These are phyloP conservation scores for Hydraecia micacea DNA, from an alignment of 2,888 invertebrate genomes.

Conservation along the genomic window DNA sequence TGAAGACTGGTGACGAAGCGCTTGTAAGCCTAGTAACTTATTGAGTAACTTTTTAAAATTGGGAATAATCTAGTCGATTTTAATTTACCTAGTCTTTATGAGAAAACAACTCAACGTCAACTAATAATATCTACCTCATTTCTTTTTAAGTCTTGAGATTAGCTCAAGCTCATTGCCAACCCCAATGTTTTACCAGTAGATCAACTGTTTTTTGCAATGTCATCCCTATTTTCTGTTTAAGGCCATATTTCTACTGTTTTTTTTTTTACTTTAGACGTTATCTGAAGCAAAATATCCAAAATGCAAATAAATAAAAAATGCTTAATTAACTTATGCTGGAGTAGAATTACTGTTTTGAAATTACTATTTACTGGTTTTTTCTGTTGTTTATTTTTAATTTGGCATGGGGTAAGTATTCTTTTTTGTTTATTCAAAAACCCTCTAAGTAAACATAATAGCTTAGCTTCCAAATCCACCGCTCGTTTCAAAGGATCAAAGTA, in stretches of 20 bases:
- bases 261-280: background rate
- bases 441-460: no score
- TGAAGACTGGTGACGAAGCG: slow-evolving; percentile 8
- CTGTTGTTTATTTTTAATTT: background rate
- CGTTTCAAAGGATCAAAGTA: slow-evolving; percentile 21
- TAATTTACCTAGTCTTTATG: background rate
- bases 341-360: background rate
- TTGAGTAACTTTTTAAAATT: background rate
- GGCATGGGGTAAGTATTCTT: background rate
- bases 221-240: background rate
- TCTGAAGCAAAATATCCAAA: background rate
- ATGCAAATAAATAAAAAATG: background rate
- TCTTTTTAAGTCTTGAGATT: background rate
- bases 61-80: background rate
- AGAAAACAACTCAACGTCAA: background rate
- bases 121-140: background rate
- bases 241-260: background rate
- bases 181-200: background rate
- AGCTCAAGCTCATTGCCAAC: background rate
- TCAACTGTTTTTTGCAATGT: background rate
- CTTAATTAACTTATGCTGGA: background rate
- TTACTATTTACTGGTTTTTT: background rate
- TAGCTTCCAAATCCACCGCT: background rate
- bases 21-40: background rate
- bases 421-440: background rate